These are phyloP conservation scores for Agonopterix heracliana DNA, from an alignment of 2,888 invertebrate species.

Conservation along the genomic window DNA sequence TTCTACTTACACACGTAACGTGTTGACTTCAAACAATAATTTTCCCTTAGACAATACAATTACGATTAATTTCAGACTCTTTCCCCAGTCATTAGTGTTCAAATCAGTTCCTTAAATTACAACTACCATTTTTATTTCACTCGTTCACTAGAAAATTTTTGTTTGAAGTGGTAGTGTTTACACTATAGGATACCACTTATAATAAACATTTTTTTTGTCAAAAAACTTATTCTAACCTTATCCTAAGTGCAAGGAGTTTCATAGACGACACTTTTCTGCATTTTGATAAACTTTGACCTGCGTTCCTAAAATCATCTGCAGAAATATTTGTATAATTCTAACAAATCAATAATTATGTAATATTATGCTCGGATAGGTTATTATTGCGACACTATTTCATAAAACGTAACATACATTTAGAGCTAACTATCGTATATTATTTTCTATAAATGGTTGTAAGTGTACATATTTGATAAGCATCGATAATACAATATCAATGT, in stretches of 20 bases:
- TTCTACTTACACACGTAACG: neutral
- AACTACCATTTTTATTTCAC: constrained; percentile 22
- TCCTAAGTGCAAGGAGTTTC: constrained; percentile 47
- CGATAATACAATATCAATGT: too few species aligned
- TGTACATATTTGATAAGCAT: too few species aligned
- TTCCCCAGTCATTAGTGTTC: constrained; percentile 45
- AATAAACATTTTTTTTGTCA: constrained; percentile 16
- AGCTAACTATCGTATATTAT: too few species aligned
- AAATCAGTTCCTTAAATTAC: constrained; percentile 50
- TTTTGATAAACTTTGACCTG: too few species aligned
- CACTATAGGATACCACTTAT: constrained; percentile 27
- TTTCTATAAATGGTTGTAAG: too few species aligned
- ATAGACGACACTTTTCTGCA: too few species aligned
- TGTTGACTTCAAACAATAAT: constrained; percentile 56
- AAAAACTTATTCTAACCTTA: constrained; percentile 37
- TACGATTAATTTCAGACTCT: constrained; percentile 56
- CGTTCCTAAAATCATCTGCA: too few species aligned
- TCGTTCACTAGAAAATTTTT: constrained; percentile 42
- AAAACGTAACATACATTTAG: neutral
- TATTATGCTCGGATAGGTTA: too few species aligned
- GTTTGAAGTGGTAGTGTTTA: constrained; percentile 46
- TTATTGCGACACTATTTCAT: neutral
- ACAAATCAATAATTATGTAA: too few species aligned
- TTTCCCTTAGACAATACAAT: constrained; percentile 38
- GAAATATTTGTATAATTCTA: too few species aligned